These are phyloP conservation scores for Mormoops blainvillei DNA, from an alignment of 2,113 vertebrate species.

Conservation along the genomic window DNA sequence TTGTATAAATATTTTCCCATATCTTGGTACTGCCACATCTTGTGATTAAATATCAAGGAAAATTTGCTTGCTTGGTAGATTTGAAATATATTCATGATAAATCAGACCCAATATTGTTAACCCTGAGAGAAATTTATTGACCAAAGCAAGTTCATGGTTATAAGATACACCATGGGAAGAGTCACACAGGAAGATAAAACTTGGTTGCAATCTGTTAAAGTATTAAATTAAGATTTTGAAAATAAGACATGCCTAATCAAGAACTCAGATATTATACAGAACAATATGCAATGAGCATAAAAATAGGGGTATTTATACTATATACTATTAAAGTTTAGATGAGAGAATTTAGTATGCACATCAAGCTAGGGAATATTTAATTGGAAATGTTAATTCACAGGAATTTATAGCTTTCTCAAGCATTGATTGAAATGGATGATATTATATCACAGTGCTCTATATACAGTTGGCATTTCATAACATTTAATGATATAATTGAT, in stretches of 20 bases:
- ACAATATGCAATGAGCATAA: background rate
- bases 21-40: background rate
- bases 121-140: background rate
- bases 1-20: background rate
- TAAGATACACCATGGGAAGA: background rate
- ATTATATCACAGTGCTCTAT: background rate
- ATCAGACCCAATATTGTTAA: background rate
- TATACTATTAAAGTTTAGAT: background rate
- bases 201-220: background rate
- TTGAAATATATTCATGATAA: background rate
- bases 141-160: background rate
- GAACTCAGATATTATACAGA: background rate
- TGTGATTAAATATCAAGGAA: background rate
- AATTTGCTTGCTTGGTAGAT: background rate
- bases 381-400: background rate
- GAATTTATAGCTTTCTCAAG: background rate
- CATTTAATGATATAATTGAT: background rate
- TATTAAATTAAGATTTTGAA: background rate
- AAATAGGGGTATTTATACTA: background rate
- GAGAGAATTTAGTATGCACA: background rate
- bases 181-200: background rate
- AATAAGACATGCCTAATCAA: background rate
- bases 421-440: background rate
- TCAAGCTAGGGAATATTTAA: background rate
- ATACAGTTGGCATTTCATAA: background rate